Evolutionary conservation across 2,113 vertebrate genomes (phyloP).

Genomic region (Pterocles orientalis): DNA sequence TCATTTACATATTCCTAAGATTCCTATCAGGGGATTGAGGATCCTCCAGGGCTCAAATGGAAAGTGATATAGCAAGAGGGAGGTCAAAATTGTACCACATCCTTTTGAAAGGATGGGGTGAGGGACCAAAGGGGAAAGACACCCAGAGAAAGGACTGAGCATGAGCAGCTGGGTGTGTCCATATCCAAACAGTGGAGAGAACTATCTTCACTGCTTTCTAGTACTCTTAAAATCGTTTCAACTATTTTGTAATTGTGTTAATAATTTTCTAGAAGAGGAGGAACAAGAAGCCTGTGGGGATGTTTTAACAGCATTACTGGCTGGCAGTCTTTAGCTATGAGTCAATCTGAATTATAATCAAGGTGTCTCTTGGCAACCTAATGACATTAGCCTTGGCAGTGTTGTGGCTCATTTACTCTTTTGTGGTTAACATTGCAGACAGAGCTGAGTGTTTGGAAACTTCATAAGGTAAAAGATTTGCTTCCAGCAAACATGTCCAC

Average conservation of each 20-base stretch:
- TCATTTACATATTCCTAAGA: not conserved
- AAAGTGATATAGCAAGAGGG: not conserved
- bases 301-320: not conserved
- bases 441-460: not conserved
- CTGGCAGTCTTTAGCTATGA: not conserved
- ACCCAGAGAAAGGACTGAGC: not conserved
- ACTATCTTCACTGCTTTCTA: not conserved
- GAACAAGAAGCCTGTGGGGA: not conserved
- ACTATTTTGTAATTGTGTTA: not conserved
- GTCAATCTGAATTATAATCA: not conserved
- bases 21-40: not conserved
- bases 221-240: not conserved
- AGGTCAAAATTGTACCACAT: not conserved
- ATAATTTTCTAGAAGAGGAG: not conserved
- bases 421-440: not conserved
- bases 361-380: not conserved
- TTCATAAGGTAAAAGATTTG: not conserved
- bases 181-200: not conserved
- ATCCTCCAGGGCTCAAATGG: not conserved
- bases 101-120: not conserved
- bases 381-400: not conserved
- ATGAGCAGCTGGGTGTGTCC: not conserved
- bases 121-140: not conserved
- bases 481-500: not conserved
- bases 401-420: not conserved